A percentile compares a stretch with the other conserved stretches of the same genome.
Conservation (phyloP, 1,140 invertebrate genomes). For the Zaprionus camerounensis region DNA sequence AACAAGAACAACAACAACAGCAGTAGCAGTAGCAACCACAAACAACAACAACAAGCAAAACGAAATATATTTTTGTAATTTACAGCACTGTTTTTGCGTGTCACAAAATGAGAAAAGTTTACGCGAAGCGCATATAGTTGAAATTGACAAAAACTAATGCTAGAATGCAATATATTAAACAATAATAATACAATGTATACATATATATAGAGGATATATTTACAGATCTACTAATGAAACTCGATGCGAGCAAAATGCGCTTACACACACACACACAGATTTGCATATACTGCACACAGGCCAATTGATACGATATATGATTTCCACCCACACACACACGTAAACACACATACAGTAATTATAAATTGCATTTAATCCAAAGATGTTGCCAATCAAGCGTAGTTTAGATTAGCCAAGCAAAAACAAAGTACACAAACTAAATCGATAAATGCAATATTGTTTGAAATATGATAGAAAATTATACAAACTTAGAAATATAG, state of each 20-base stretch:
- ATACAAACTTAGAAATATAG: constrained; percentile 19
- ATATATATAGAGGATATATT: constrained; percentile 72
- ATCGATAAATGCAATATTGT: constrained; percentile 45
- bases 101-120: constrained; percentile 61
- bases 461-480: constrained; percentile 1
- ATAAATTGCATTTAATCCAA: constrained; percentile 77
- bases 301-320: constrained; percentile 29
- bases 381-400: constrained; percentile 71
- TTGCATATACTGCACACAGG: constrained; percentile 7
- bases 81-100: constrained; percentile 76
- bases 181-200: constrained; percentile 38
- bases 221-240: constrained; percentile 51
- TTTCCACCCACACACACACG: constrained; percentile 16
- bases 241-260: constrained; percentile 51
- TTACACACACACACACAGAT: constrained; percentile 39
- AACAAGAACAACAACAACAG: constrained; percentile 10
- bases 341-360: constrained; percentile 50
- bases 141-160: constrained; percentile 62
- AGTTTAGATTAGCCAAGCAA: constrained; percentile 23
- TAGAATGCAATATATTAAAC: constrained; percentile 72
- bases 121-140: constrained; percentile 52
- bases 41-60: constrained; percentile 55
- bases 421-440: constrained; percentile 4
- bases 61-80: constrained; percentile 77
- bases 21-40: constrained; percentile 30